Base-by-base conservation (phyloP, 2,888 invertebrate genomes). In the Drosophila tripunctata region DNA sequence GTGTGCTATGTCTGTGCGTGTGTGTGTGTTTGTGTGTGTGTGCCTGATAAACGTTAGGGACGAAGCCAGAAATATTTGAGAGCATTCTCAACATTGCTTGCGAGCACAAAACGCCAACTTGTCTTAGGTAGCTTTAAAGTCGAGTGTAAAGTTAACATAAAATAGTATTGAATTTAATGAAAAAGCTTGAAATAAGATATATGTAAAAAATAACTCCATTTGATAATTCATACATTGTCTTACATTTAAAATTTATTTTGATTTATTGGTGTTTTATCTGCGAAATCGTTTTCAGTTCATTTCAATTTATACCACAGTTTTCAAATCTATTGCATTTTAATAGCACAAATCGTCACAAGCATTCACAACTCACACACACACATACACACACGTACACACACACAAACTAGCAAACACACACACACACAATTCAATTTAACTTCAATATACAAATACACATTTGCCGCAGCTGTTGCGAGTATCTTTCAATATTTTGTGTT, bases 311-410 rank as follows among this genome's bases (percentile, higher is more conserved):
- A n/a, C 4, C 5, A 36, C 58, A 58, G 52, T 64, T 47, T 56
- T 43, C 65, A 72, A 85, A 64, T 71, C 75, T 87, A 88, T 86
- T 75, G 80, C 77, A 79, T 82, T 88, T 88, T 86, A 86, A 88
- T 86, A 86, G 69, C 71, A 52, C 44, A 66, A 54, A 60, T 47
- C 55, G 69, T 41, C 62, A 52, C 50, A 60, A 58, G 55, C 19
- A 51, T 27, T 45, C 54, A 50, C 54, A 36, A 55, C 21, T 60
- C 24, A 50, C 24, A 41, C 36, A 57, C 31, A 45, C 14, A 31
- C 4, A 27, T 12, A 27, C 12, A 17, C 31, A n/a, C 21, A 62
- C 24, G 47, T 24, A 41, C 36, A 57, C 31, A 45, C 14, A 31
- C 4, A 27, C 15, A 27, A n/a, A 17, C 31, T 1, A 21, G 41